Evolutionary conservation across 2,888 invertebrate genomes (phyloP), one percentile per base, ranked within the genome.

Genomic region (Diadegma fenestrale): DNA sequence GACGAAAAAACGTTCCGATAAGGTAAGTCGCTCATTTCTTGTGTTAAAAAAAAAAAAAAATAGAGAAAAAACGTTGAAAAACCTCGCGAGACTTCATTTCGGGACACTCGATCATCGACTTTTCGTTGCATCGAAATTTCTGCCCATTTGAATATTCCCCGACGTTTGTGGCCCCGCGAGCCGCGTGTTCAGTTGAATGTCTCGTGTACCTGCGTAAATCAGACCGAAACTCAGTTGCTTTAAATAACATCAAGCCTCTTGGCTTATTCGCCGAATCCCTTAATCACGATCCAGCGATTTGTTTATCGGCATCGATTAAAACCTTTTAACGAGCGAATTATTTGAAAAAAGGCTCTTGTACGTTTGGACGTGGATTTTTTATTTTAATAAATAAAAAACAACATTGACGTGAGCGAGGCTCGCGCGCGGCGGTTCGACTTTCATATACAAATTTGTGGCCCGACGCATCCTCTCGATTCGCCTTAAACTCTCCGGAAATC

Each of bases 1-100:
- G 91, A 88, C 95, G 94, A 94, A 94, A 92, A 93, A 95, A 94
- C 95, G 95, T 88, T 95, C 95, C 82, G 95, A 95, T 88, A 96
- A 96, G 95, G 97, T 97, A 94, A 88, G 71, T 61, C 10, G 37
- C 14, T 37, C 26, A 51, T 68, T 3, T 91, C 92, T 92, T 12
- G 7, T 5, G 12, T 12, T 5, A 63, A 19, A 51, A 51, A 51
- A 51, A 51, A 37, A 37, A n/a, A n/a, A n/a, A n/a, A n/a, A n/a
- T n/a, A n/a, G n/a, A n/a, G n/a, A n/a, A n/a, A n/a, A n/a, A n/a
- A n/a, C n/a, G n/a, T n/a, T n/a, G n/a, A n/a, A n/a, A n/a, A n/a
- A n/a, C n/a, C n/a, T n/a, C n/a, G n/a, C n/a, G n/a, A n/a, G n/a
- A n/a, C n/a, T n/a, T n/a, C n/a, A n/a, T n/a, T n/a, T n/a, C n/a